A percentile compares a stretch with the other conserved stretches of the same genome.
These are phyloP conservation scores for Chauna torquata DNA, from an alignment of 2,113 vertebrate species.

Conservation along the genomic window DNA sequence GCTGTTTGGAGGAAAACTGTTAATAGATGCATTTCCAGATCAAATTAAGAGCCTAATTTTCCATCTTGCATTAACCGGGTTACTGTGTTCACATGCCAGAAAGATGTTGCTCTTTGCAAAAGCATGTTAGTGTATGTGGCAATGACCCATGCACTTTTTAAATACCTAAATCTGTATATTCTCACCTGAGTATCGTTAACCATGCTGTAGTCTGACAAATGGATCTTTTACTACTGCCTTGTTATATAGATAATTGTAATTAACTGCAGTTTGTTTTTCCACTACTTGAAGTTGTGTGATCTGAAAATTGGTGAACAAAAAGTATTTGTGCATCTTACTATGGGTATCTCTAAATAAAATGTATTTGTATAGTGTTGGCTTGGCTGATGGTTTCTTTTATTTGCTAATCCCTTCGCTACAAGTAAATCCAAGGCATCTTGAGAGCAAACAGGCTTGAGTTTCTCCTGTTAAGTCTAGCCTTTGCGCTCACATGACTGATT, in stretches of 20 bases:
- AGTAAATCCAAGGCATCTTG: not conserved
- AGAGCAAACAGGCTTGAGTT: not conserved
- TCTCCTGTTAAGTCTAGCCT: not conserved
- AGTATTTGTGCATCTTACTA: conserved; percentile 60
- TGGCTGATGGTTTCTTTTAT: not conserved
- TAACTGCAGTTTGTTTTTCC: conserved; percentile 20
- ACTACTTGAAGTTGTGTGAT: conserved; percentile 39
- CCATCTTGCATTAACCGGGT: not conserved
- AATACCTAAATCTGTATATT: conserved; percentile 19
- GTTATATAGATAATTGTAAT: conserved; percentile 28
- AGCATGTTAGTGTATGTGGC: conserved; percentile 43
- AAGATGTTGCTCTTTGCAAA: conserved; percentile 33
- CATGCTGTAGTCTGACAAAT: conserved; percentile 27
- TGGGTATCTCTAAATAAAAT: conserved; percentile 66
- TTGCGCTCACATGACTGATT: not conserved
- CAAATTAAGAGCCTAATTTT: conserved; percentile 3
- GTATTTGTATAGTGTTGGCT: conserved; percentile 59
- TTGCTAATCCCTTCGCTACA: not conserved
- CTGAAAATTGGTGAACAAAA: conserved; percentile 39
- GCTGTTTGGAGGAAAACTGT: not conserved
- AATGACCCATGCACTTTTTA: conserved; percentile 23
- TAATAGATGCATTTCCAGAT: not conserved
- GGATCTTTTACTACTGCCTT: conserved; percentile 34
- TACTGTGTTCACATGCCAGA: conserved; percentile 49
- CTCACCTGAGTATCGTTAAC: not conserved